phyloP scores from a whole-genome alignment of 2,113 vertebrate genomes.

The Takifugu bimaculatus region DNA sequence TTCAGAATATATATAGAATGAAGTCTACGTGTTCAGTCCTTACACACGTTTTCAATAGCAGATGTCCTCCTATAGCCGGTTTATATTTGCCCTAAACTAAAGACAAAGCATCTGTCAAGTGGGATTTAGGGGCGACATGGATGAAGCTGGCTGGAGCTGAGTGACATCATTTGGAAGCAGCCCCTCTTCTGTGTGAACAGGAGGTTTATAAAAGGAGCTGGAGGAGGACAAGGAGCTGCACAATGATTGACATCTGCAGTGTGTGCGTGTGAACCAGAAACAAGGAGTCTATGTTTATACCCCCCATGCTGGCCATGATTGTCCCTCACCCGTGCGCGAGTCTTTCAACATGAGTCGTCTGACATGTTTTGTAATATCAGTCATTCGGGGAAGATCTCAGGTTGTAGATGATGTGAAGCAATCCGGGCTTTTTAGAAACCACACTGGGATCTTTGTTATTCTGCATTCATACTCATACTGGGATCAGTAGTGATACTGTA shows the following conservation, averaged over 20 bases:
- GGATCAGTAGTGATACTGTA: neutral
- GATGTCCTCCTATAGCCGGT: conserved; percentile 9
- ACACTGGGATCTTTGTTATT: conserved; percentile 6
- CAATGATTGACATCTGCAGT: conserved; percentile 1
- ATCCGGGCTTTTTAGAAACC: conserved; percentile 12
- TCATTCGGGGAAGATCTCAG: conserved; percentile 24
- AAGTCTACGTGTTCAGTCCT: neutral
- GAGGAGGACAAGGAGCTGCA: conserved; percentile 34
- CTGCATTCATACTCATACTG: conserved; percentile 8
- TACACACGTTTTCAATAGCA: neutral
- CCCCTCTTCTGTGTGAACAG: conserved; percentile 38
- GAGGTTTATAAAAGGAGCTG: conserved; percentile 34
- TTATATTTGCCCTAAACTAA: conserved; percentile 41
- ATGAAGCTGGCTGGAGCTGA: conserved; percentile 48
- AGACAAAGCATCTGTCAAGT: conserved; percentile 59
- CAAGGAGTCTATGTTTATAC: conserved; percentile 12
- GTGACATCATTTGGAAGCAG: conserved; percentile 58
- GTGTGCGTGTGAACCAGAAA: conserved; percentile 2
- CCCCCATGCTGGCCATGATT: conserved; percentile 18
- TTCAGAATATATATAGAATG: too few relatives aligned
- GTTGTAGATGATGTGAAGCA: conserved; percentile 11
- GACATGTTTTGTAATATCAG: conserved; percentile 55
- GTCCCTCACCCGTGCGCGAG: conserved; percentile 24
- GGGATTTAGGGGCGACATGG: conserved; percentile 56
- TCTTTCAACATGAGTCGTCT: conserved; percentile 41